Percentiles rank a stretch among this genome's conserved stretches.
Evolutionary conservation across 2,797 vertebrate species (phyloP).

Genomic region (Chelon auratus): DNA sequence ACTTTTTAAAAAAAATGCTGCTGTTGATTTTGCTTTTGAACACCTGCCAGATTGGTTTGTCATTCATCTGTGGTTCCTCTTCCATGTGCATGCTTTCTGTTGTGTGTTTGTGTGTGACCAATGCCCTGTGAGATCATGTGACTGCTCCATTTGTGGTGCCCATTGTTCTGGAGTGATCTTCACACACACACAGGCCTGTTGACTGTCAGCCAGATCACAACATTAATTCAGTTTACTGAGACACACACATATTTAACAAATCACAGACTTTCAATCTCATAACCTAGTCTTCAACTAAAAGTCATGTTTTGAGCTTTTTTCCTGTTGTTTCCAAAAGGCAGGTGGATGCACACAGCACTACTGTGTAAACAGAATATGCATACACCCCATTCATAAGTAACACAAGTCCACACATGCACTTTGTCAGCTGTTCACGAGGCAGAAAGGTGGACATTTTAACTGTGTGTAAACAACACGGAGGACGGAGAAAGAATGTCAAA

Average conservation of each 20-base stretch:
- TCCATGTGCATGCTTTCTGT: background rate
- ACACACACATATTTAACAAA: background rate
- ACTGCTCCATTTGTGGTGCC: constrained; percentile 22
- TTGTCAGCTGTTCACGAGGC: constrained; percentile 35
- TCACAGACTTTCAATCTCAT: background rate
- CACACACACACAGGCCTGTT: constrained; percentile 19
- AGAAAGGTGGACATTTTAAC: constrained; percentile 44
- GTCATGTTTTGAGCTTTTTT: background rate
- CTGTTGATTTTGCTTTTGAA: background rate
- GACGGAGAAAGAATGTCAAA: constrained; percentile 44
- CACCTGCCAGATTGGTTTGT: background rate
- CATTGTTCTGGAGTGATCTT: constrained; percentile 50
- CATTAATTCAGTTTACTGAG: constrained; percentile 3
- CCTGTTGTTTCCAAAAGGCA: background rate
- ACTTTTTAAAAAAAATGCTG: too few species aligned
- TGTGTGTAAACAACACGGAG: constrained; percentile 41
- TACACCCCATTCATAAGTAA: background rate
- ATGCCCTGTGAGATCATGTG: background rate
- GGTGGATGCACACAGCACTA: background rate
- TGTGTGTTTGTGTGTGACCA: background rate
- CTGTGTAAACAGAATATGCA: background rate
- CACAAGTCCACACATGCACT: background rate
- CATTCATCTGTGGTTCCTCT: background rate
- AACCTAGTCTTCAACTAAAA: background rate
- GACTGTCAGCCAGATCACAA: constrained; percentile 30